These are phyloP conservation scores for Maniola hyperantus DNA, from an alignment of 2,888 invertebrate genomes.

Conservation along the genomic window DNA sequence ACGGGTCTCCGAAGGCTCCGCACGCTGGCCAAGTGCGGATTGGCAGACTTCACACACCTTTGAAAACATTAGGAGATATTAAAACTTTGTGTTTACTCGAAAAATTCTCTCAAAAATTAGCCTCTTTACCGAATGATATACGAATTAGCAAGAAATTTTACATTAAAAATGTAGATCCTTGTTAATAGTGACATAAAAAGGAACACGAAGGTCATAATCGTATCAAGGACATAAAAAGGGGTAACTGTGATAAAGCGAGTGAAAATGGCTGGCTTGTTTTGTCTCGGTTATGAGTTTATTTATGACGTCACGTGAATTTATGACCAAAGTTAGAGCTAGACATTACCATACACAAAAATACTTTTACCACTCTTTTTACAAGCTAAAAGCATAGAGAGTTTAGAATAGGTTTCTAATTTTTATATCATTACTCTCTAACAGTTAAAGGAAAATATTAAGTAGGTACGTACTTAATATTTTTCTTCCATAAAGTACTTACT, in stretches of 20 bases:
- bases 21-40: not conserved
- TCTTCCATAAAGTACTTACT: not conserved
- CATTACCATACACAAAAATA: slow-evolving; percentile 17
- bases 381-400: slow-evolving; percentile 1
- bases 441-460: not conserved
- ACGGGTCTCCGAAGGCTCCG: too few species aligned
- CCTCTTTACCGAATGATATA: too few species aligned
- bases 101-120: too few species aligned
- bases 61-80: too few species aligned
- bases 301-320: slow-evolving; percentile 34
- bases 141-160: not conserved
- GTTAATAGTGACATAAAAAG: slow-evolving; percentile 14
- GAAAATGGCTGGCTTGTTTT: slow-evolving; percentile 28
- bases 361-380: slow-evolving; percentile 4
- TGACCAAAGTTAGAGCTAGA: slow-evolving; percentile 15
- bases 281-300: slow-evolving; percentile 32
- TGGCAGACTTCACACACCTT: too few species aligned
- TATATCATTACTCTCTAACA: slow-evolving; percentile 3
- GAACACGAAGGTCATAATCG: slow-evolving; percentile 13
- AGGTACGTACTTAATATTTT: not conserved
- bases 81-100: too few species aligned
- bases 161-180: not conserved
- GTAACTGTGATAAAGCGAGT: slow-evolving; percentile 32
- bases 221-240: slow-evolving; percentile 22
- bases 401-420: not conserved